A percentile compares a stretch with the other conserved stretches of the same genome.
Conservation (phyloP, 2,888 invertebrate genomes). For the Brachyptera putata region DNA sequence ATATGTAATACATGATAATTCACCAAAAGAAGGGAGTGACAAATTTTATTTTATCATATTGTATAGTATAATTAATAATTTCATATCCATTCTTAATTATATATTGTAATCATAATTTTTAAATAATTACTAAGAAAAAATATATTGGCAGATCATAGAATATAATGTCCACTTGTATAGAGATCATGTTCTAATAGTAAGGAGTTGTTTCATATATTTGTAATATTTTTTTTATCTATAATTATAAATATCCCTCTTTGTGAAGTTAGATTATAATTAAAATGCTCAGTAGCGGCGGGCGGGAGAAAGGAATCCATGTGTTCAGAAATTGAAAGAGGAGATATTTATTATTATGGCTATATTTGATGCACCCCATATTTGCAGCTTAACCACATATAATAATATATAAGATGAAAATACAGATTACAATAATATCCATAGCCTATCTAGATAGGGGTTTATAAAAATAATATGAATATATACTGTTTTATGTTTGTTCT, state of each 20-base stretch:
- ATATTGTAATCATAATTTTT: conserved; percentile 9
- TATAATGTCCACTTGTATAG: background rate
- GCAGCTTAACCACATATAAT: background rate
- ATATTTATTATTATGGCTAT: background rate
- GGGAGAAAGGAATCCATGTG: background rate
- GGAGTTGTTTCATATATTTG: too few relatives aligned
- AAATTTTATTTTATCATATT: conserved; percentile 23
- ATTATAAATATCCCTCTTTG: background rate
- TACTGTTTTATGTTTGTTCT: conserved; percentile 18
- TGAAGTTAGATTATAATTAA: background rate
- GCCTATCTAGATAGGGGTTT: background rate
- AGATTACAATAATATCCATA: background rate
- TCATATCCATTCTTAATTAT: conserved; percentile 17
- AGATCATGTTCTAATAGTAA: background rate
- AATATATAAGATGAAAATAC: background rate
- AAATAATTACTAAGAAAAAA: background rate
- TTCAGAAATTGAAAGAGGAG: conserved; percentile 2
- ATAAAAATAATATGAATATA: conserved; percentile 9
- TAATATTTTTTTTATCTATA: background rate
- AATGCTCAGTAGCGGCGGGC: too few relatives aligned
- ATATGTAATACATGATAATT: too few relatives aligned
- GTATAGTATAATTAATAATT: background rate
- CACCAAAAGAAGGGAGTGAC: too few relatives aligned
- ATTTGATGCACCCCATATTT: background rate
- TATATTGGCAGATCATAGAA: background rate